Conservation (phyloP, 64 coral and sea anemone species). For the Platygyra sinensis region DNA sequence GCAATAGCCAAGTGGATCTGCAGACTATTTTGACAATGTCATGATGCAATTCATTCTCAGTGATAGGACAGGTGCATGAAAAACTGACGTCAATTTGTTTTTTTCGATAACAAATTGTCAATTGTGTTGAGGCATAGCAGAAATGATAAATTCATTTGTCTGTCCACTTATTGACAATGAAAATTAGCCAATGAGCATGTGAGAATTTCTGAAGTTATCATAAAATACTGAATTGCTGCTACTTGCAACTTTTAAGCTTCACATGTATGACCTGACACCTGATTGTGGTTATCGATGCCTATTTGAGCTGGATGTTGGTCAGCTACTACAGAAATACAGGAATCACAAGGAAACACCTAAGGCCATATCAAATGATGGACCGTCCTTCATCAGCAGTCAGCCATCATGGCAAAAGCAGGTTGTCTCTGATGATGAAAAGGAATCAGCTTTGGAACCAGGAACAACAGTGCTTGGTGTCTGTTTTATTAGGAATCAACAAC, state of each 20-base stretch:
- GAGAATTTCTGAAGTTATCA: too few relatives aligned
- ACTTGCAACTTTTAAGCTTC: slow-evolving; percentile 29
- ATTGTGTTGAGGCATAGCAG: too few relatives aligned
- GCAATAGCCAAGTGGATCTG: too few relatives aligned
- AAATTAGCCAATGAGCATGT: too few relatives aligned
- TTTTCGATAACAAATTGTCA: too few relatives aligned
- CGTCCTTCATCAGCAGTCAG: slow-evolving; percentile 53
- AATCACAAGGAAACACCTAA: neutral
- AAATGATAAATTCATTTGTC: too few relatives aligned
- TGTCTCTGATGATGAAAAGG: neutral
- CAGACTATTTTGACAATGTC: too few relatives aligned
- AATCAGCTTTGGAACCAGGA: slow-evolving; percentile 14
- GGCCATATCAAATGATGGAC: neutral
- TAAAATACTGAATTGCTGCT: neutral
- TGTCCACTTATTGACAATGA: too few relatives aligned
- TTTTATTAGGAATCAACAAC: slow-evolving; percentile 39
- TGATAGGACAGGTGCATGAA: too few relatives aligned
- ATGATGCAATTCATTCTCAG: too few relatives aligned
- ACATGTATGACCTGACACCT: slow-evolving; percentile 69
- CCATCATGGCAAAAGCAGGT: slow-evolving; percentile 46
- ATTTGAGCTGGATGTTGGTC: slow-evolving; percentile 60
- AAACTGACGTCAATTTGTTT: too few relatives aligned
- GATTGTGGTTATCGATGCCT: slow-evolving; percentile 66
- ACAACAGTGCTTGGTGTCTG: slow-evolving; percentile 42
- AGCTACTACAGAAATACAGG: slow-evolving; percentile 47